phyloP scores from a whole-genome alignment of 1,140 invertebrate genomes.

The Lasaia peninsularis region DNA sequence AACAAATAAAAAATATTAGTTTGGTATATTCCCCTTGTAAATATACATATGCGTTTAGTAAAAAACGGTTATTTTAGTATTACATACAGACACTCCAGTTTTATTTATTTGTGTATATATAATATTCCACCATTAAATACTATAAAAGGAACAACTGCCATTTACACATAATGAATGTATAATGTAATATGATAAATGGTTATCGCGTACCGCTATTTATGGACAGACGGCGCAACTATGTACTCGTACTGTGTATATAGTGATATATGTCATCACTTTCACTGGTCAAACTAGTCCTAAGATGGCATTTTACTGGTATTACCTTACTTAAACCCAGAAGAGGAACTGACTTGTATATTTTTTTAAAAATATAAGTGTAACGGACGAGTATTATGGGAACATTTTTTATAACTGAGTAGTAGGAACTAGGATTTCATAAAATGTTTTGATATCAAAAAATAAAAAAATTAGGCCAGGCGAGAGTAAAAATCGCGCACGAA shows the following conservation, averaged over 20 bases:
- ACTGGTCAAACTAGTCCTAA: background rate
- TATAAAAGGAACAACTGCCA: background rate
- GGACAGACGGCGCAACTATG: background rate
- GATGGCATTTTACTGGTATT: background rate
- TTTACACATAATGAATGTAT: background rate
- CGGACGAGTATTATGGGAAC: background rate
- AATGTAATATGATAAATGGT: background rate
- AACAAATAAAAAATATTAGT: too few relatives aligned
- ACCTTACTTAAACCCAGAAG: background rate
- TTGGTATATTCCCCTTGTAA: too few relatives aligned
- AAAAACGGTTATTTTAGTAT: too few relatives aligned
- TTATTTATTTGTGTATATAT: too few relatives aligned
- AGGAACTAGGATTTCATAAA: too few relatives aligned
- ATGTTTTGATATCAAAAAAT: too few relatives aligned
- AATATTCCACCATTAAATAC: background rate
- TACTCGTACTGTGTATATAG: background rate
- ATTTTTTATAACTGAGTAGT: background rate
- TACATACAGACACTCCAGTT: too few relatives aligned
- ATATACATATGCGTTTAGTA: too few relatives aligned
- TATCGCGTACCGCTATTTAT: conserved; percentile 3
- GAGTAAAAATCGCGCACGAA: too few relatives aligned
- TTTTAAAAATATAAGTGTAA: too few relatives aligned
- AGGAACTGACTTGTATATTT: background rate
- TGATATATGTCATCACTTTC: background rate
- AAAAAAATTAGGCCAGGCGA: too few relatives aligned